Base-by-base conservation (phyloP, 2,113 vertebrate genomes). In the Meles meles region DNA sequence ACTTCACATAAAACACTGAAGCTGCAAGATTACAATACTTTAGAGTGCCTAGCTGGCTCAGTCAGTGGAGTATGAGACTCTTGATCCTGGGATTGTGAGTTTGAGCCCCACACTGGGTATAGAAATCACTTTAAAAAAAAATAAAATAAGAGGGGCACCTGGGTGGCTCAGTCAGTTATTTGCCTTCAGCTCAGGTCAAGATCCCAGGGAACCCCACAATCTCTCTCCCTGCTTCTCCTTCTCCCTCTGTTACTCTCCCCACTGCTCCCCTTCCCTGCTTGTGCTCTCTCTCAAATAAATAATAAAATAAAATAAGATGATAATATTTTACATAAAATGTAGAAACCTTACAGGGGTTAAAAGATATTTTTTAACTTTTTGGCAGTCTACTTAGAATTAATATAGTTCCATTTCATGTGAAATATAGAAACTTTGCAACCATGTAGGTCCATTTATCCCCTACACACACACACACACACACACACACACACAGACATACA, bases 351-450 rank as follows among this genome's bases (percentile, higher is more conserved):
- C 61, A 49, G 25, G 17, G 37, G 65, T 93, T 93, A 91, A 92
- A 88, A 82, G 55, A 34, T 59, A 83, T 81, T 93, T 90, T 93
- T 82, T 55, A 67, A 79, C 27, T 88, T 44, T 90, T 86, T 88
- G 89, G 27, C 5, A 95, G 67, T 31, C 67, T 61, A 55, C 39
- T 94, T 94, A 87, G 31, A 96, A 90, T 92, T 90, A 95, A 84
- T 83, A 47, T 57, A 95, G 44, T 79, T 72, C 25, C 20, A 83
- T 69, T 49, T 95, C 37, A 85, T 69, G n/a, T 88, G 79, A 96
- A 96, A 85, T 96, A 34, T 34, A 52, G 52, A 89, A 97, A 83
- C n/a, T 37, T 92, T 89, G 34, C 27, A 90, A 57, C 27, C 90
- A 77, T 39, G 4, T 74, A 90, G 23, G 14, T 92, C 37, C 37